Base-by-base conservation (phyloP, 2,888 invertebrate genomes). In the Nineta flava region DNA sequence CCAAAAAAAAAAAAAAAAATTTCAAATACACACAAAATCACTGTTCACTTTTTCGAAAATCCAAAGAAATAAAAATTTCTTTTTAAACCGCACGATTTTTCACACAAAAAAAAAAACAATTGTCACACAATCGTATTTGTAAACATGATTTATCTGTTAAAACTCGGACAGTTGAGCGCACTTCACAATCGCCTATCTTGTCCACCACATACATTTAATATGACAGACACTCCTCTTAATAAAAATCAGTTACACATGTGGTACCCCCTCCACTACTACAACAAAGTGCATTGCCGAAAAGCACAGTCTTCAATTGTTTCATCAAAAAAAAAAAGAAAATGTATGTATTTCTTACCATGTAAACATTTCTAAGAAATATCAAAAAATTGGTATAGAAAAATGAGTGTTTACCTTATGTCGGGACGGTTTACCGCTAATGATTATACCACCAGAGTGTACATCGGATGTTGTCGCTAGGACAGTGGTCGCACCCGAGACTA, bases 381-480 rank as follows among this genome's bases (percentile, higher is more conserved):
- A 7, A 26, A 26, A 26, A 6, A 26, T 7, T 26, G 26, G 19
- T 19, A 4, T 19, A n/a, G n/a, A n/a, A n/a, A 43, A 17, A 17
- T 15, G 43, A 12, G 10, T 44, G 60, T 60, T 63, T 62, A 78
- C 77, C 76, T 78, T 77, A 65, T 76, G 76, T 68, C 77, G 60
- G 47, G 61, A 59, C 54, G 66, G 65, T 57, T 67, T 67, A 69
- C 68, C 67, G 67, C 73, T 72, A 69, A 76, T 65, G 55, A 69
- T 74, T 65, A 75, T 73, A 65, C 76, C 75, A 69, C 65, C 65
- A 56, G 72, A 73, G 71, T 65, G 68, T 67, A 61, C 52, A 21
- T 13, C 13, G 10, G 21, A 45, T 13, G 44, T 26, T 4, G 26
- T 19, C 6, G 19, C 26, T 65, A 65, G 68, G 67, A 61, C 52